Evolutionary conservation across 2,113 vertebrate genomes (phyloP), one percentile per base, ranked within the genome.

Genomic region (Clarias macrocephalus): DNA sequence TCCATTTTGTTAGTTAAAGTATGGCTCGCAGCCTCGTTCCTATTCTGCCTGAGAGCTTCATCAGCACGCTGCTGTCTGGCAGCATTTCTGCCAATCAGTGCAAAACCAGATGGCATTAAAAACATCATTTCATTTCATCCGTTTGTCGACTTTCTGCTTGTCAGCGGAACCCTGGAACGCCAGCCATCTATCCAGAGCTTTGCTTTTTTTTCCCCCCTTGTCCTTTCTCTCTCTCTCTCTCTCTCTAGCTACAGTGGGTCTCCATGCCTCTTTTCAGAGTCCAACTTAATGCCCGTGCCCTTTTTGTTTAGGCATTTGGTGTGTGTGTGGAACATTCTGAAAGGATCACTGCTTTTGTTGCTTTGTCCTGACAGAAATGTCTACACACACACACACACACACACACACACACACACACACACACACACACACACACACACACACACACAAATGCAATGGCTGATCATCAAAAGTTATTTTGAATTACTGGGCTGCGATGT

Each of bases 41-140:
- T 84, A 83, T 87, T 87, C 87, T 84, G 86, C 86, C 54, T 83
- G 37, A 86, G 84, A 86, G 54, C 63, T 62, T 85, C 83, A 88
- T 86, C 79, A 66, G 72, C 56, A 16, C 54, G 11, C 52, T 89
- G 81, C 48, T 82, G 80, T 73, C 68, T 72, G 85, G 72, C 81
- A 73, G 73, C 60, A 21, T 86, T 79, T 86, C 85, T 91, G 87
- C 90, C 85, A 89, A 89, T 89, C 85, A 89, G 82, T 85, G 66
- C 82, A 60, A 85, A 87, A 85, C 85, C 89, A 90, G 85, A 88
- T 89, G 88, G 87, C 87, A 89, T 83, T 85, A 88, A 87, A 88
- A 91, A 79, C 82, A 83, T 87, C 75, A 86, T 88, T 85, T 87
- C 66, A 80, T 83, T 89, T 85, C 59, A 86, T 80, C 84, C 42